Base-by-base conservation (phyloP, 2,888 invertebrate genomes). In the Ormia ochracea region DNA sequence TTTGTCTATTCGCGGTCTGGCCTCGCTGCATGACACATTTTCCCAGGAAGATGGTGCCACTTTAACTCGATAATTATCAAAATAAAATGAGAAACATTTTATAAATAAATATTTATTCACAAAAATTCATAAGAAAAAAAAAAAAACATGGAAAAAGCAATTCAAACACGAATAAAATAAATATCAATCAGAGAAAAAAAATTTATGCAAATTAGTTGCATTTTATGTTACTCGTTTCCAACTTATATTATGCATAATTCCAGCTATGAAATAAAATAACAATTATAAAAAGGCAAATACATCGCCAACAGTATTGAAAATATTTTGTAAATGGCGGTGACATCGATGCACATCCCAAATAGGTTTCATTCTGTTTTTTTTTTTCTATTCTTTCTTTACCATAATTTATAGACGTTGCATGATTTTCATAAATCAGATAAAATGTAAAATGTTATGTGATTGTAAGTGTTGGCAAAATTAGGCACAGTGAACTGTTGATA, bases 321-420 rank as follows among this genome's bases (percentile, higher is more conserved):
- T 7, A 31, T 43, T n/a, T 45, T 23, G n/a, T 17, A 36, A 31
- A 63, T 54, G 43, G 19, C 31, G 61, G 41, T 61, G 69, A 58
- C 56, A 74, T 36, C 28, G 56, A 61, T 72, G 72, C 52, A 28
- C 76, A 56, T 61, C 38, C 31, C 56, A 21, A 48, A 43, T 56
- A 28, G 17, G 17, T 12, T 54, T 56, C 5, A 1, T 1, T 50
- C 1, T 31, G 19, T 2, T 54, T 28, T 12, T 66, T 12, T 36
- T 14, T 38, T 14, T 38, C 48, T 23, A 45, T 38, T 23, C 7
- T 45, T 17, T 17, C 31, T 17, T 48, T 28, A 38, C 56, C 68
- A 79, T 79, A 65, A 79, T 79, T 74, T 74, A 79, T 79, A 59
- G 78, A 70, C 69, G 50, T 79, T 79, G 78, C 78, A 74, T 79